Evolutionary conservation across 2,888 invertebrate genomes (phyloP).

Genomic region (Caenorhabditis doughertyi): DNA sequence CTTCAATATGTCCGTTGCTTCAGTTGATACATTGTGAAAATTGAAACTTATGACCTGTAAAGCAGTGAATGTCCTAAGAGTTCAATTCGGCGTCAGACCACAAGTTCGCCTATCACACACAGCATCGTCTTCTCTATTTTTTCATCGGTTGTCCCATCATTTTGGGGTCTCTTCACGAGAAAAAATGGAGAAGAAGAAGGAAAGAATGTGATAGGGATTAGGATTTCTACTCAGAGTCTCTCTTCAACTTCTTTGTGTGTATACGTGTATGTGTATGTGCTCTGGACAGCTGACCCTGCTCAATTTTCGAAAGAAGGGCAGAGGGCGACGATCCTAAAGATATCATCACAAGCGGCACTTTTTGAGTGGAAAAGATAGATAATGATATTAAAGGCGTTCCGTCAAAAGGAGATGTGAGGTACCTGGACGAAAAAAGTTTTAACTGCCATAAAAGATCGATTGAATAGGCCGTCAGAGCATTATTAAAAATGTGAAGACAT

Average conservation of each 20-base stretch:
- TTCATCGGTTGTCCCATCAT: slow-evolving; percentile 12
- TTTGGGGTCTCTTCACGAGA: slow-evolving; percentile 23
- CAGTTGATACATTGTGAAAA: background rate
- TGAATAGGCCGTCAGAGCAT: no score
- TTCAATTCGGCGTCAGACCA: slow-evolving; percentile 15
- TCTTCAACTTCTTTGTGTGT: slow-evolving; percentile 12
- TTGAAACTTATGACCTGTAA: slow-evolving; percentile 5
- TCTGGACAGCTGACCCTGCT: slow-evolving; percentile 58
- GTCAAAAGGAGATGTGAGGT: background rate
- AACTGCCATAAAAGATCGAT: background rate
- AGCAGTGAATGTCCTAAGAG: slow-evolving; percentile 39
- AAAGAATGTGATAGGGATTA: slow-evolving; percentile 29
- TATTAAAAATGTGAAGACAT: no score
- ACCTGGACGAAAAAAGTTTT: background rate
- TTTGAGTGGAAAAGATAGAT: background rate
- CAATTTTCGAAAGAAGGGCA: slow-evolving; percentile 33
- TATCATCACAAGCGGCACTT: slow-evolving; percentile 49
- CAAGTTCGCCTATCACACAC: slow-evolving; percentile 27
- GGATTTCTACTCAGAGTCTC: slow-evolving; percentile 15
- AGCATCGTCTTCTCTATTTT: background rate
- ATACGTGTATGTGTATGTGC: slow-evolving; percentile 21
- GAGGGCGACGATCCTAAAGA: slow-evolving; percentile 21
- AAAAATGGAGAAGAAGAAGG: slow-evolving; percentile 12
- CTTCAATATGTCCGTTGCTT: slow-evolving; percentile 14
- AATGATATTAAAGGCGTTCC: slow-evolving; percentile 9